Conservation (phyloP, 2,888 invertebrate species). For the Hirtodrosophila cameraria region DNA sequence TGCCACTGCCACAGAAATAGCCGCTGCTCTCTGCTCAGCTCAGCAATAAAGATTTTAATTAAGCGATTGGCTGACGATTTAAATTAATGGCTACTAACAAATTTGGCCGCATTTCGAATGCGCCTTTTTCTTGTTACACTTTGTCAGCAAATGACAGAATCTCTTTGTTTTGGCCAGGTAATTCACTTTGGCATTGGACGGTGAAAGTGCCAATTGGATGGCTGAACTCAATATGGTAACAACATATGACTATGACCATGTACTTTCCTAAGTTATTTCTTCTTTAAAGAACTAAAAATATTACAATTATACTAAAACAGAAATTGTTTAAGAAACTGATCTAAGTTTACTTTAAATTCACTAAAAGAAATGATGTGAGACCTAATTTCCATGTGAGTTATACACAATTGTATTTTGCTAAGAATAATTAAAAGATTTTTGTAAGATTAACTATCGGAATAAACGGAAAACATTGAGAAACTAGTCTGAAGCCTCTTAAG, state of each 20-base stretch:
- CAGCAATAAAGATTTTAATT: constrained; percentile 76
- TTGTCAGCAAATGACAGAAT: constrained; percentile 36
- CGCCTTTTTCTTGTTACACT: constrained; percentile 53
- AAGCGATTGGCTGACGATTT: constrained; percentile 65
- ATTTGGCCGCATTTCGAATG: constrained; percentile 45
- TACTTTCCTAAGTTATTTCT: background rate
- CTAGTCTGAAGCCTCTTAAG: too few species aligned
- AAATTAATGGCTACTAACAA: constrained; percentile 54
- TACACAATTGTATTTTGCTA: too few species aligned
- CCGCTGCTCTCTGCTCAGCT: constrained; percentile 26
- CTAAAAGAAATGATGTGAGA: too few species aligned
- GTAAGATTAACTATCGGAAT: too few species aligned
- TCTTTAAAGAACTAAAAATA: background rate
- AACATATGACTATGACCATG: constrained; percentile 1
- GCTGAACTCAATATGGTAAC: constrained; percentile 17
- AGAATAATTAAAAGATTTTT: too few species aligned
- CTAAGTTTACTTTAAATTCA: too few species aligned
- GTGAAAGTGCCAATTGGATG: constrained; percentile 39
- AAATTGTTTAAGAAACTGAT: too few species aligned
- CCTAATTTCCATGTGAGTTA: too few species aligned
- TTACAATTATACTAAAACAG: too few species aligned
- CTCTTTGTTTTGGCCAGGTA: constrained; percentile 10
- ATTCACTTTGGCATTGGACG: constrained; percentile 13
- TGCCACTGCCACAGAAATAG: too few species aligned
- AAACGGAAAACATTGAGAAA: too few species aligned